A percentile compares a stretch with the other conserved stretches of the same genome.
Evolutionary conservation across 2,113 vertebrate species (phyloP).

Genomic region (Lanius ludovicianus): DNA sequence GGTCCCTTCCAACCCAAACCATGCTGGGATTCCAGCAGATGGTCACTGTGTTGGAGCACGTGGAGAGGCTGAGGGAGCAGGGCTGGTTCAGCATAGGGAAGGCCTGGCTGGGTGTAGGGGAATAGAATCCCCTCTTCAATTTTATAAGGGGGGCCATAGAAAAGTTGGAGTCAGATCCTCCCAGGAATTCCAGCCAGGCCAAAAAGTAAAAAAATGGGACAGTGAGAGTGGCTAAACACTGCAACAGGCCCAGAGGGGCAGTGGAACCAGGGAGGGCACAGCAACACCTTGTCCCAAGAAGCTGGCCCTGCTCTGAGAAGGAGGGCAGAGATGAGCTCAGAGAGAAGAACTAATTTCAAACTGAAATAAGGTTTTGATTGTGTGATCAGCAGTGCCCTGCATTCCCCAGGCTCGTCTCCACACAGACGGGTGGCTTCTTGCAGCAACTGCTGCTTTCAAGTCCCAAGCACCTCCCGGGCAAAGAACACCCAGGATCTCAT

Average conservation of each 20-base stretch:
- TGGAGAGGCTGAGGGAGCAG: not conserved
- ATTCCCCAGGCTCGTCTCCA: not conserved
- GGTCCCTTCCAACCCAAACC: not conserved
- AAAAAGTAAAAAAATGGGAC: not conserved
- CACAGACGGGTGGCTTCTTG: not conserved
- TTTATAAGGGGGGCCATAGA: not conserved
- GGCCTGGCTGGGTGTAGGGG: not conserved
- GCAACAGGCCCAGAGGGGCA: not conserved
- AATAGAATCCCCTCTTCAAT: not conserved
- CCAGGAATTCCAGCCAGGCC: not conserved
- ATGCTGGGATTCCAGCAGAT: not conserved
- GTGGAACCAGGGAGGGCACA: not conserved
- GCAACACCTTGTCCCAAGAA: not conserved
- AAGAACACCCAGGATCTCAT: slow-evolving; percentile 52
- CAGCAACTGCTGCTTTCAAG: slow-evolving; percentile 5
- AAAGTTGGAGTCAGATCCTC: not conserved
- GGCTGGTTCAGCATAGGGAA: not conserved
- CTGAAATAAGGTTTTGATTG: not conserved
- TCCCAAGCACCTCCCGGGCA: not conserved
- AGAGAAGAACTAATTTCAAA: not conserved
- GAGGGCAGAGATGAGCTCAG: not conserved
- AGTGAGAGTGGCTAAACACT: not conserved
- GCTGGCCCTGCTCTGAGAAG: not conserved
- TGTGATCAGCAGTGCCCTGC: not conserved
- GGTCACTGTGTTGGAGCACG: not conserved